Base-by-base conservation (phyloP, 2,113 vertebrate species). In the Pyrgilauda ruficollis region DNA sequence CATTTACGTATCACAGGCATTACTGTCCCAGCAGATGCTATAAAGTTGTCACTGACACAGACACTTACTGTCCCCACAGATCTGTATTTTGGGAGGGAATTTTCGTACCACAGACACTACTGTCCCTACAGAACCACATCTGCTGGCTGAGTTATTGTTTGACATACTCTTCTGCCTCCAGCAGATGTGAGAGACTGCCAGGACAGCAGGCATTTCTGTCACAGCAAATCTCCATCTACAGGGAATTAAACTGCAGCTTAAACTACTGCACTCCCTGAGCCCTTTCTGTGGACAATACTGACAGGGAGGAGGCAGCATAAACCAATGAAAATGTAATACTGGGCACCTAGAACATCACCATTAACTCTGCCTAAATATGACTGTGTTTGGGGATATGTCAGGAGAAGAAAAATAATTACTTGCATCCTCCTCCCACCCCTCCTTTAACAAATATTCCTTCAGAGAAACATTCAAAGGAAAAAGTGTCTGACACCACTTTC, bases 121-220 rank as follows among this genome's bases (percentile, higher is more conserved):
- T 97, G 97, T 97, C 87, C 96, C 76, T 39, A 66, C 82, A 87
- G 89, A 95, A 90, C 87, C 75, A 58, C 98, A 96, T 97, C 97
- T 98, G 97, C 68, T 87, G 89, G 94, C 70, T 73, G 66, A 92
- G 69, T 75, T 93, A 79, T 47, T 93, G 84, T 94, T 26, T 92
- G 87, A 67, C 68, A 47, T 47, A 80, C 59, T 67, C 69, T 83
- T 52, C 27, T 67, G 92, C 89, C 95, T 96, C 46, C 64, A 86
- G 97, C 96, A 84, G 93, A 83, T 80, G 95, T 52, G 64, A 81
- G 90, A 66, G 86, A 23, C 83, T 96, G 74, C 92, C 80, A 73
- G 49, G 55, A 86, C 18, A 73, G 94, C 95, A 96, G 81, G 83
- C 93, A 35, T 77, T 94, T 79, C 96, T 97, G 94, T 97, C 94